Conservation (phyloP, 2,113 vertebrate species). For the Excalfactoria chinensis region DNA sequence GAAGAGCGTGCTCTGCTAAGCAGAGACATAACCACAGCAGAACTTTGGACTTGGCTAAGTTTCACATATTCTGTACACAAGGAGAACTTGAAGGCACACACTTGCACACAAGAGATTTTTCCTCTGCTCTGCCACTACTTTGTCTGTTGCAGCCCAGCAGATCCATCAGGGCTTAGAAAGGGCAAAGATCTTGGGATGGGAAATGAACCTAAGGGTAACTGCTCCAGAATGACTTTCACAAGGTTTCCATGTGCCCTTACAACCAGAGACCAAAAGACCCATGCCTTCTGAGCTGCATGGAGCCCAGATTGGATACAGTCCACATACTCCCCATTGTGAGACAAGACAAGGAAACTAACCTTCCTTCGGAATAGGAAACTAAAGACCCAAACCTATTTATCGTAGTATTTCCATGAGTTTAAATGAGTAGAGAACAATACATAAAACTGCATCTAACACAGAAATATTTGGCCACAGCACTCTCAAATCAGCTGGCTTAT, state of each 20-base stretch:
- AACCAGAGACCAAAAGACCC: background rate
- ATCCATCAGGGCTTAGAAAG: background rate
- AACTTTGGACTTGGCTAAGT: background rate
- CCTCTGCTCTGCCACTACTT: background rate
- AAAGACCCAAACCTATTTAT: constrained; percentile 7
- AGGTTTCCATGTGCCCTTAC: background rate
- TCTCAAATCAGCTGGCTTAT: background rate
- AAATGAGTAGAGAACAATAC: background rate
- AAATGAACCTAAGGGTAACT: background rate
- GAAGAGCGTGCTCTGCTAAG: background rate
- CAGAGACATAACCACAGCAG: background rate
- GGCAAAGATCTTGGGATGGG: background rate
- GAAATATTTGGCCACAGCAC: background rate
- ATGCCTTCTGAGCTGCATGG: background rate
- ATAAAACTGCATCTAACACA: background rate
- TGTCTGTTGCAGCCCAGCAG: background rate
- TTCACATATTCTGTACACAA: background rate
- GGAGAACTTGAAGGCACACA: background rate
- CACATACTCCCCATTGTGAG: background rate
- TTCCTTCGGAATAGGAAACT: background rate
- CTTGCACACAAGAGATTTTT: background rate
- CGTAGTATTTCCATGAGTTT: background rate
- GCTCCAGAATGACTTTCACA: background rate
- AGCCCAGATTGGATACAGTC: background rate
- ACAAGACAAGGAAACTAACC: background rate